Evolutionary conservation across 1,140 invertebrate species (phyloP).

Genomic region (Probaryconus sp.): DNA sequence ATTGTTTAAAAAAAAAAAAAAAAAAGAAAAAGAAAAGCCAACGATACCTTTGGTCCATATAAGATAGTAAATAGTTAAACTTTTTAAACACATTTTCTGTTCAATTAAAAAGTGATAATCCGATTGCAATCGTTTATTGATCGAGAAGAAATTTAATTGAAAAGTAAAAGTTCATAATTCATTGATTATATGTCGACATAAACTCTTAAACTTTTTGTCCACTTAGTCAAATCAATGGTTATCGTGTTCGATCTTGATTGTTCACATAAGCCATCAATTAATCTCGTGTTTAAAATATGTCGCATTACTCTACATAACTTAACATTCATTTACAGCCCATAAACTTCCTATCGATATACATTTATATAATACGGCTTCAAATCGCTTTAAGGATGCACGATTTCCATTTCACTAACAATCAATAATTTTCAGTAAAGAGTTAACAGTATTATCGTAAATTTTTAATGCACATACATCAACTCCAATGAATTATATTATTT

Average conservation of each 20-base stretch:
- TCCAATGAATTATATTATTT: too few species aligned
- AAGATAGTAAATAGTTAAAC: too few species aligned
- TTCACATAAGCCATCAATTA: conserved; percentile 20
- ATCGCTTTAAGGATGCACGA: conserved; percentile 3
- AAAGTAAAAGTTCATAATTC: conserved; percentile 33
- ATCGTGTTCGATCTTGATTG: conserved; percentile 33
- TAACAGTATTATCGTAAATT: conserved; percentile 24
- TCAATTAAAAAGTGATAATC: too few species aligned
- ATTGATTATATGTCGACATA: conserved; percentile 7
- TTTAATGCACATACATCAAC: too few species aligned
- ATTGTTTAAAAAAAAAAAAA: not conserved
- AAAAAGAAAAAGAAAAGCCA: conserved; percentile 13
- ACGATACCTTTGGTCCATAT: too few species aligned
- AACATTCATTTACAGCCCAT: conserved; percentile 34
- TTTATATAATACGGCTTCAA: conserved; percentile 30
- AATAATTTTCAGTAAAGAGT: conserved; percentile 8
- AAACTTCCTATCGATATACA: conserved; percentile 29
- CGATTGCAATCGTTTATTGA: too few species aligned
- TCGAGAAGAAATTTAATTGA: conserved; percentile 4
- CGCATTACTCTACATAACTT: conserved; percentile 11
- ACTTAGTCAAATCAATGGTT: conserved; percentile 4
- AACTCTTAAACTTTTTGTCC: conserved; percentile 14
- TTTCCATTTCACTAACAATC: conserved; percentile 1
- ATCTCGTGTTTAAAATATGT: conserved; percentile 34
- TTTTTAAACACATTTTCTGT: too few species aligned